Percentiles rank a stretch among this genome's conserved stretches.
Conservation (phyloP, 2,888 invertebrate species). For the Cantharis rustica region DNA sequence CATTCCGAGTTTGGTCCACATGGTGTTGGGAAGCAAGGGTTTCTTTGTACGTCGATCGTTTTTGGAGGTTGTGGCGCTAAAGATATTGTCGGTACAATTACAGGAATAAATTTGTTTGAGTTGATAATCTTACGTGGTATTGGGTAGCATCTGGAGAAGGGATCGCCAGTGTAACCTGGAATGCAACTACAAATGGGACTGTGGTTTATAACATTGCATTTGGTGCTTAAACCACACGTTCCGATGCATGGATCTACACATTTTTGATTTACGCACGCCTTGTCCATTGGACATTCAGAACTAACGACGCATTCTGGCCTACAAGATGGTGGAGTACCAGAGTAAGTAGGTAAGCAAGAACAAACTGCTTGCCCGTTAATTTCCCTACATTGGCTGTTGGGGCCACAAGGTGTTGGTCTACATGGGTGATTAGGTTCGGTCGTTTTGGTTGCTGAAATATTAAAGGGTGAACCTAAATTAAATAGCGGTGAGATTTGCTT, state of each 20-base stretch:
- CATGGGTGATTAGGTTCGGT: constrained; percentile 64
- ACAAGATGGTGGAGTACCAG: constrained; percentile 71
- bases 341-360: constrained; percentile 68
- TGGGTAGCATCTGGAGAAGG: constrained; percentile 63
- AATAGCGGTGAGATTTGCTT: constrained; percentile 40
- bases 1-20: constrained; percentile 82
- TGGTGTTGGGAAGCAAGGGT: constrained; percentile 78
- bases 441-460: constrained; percentile 38
- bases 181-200: constrained; percentile 72
- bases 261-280: constrained; percentile 73
- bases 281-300: constrained; percentile 69
- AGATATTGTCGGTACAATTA: constrained; percentile 12
- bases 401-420: constrained; percentile 73
- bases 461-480: constrained; percentile 9
- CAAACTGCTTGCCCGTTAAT: constrained; percentile 63
- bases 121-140: constrained; percentile 50
- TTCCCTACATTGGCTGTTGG: constrained; percentile 73
- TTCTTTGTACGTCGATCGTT: constrained; percentile 52
- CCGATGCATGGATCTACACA: constrained; percentile 76
- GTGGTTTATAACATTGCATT: constrained; percentile 77
- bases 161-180: constrained; percentile 71
- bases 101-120: neutral
- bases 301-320: constrained; percentile 74
- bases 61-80: constrained; percentile 38
- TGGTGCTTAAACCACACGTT: constrained; percentile 71